phyloP scores from a whole-genome alignment of 2,113 vertebrate genomes.

The Cynoglossus semilaevis region DNA sequence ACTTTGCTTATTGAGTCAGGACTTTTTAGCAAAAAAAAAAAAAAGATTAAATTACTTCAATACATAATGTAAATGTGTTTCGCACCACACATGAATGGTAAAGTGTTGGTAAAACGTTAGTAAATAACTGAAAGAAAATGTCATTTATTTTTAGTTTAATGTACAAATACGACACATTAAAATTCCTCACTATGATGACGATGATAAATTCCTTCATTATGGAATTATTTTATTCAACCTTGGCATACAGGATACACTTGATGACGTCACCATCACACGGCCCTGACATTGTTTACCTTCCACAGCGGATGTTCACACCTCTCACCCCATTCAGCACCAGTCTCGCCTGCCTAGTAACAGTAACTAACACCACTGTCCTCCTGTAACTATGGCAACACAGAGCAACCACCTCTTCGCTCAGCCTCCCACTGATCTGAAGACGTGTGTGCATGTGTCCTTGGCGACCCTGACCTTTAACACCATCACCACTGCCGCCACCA shows the following conservation, averaged over 20 bases:
- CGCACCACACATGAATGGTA: no score
- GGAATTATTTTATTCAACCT: not conserved
- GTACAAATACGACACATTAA: no score
- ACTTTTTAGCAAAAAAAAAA: no score
- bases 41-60: no score
- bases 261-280: no score
- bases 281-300: slow-evolving; percentile 28
- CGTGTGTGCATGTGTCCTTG: slow-evolving; percentile 10
- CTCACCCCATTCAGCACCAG: slow-evolving; percentile 39
- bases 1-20: no score
- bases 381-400: slow-evolving; percentile 78
- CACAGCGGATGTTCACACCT: slow-evolving; percentile 32
- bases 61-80: no score
- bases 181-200: not conserved
- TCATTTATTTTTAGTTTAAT: not conserved
- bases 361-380: slow-evolving; percentile 74
- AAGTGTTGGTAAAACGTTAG: no score
- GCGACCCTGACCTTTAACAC: slow-evolving; percentile 45
- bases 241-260: no score
- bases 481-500: slow-evolving; percentile 26
- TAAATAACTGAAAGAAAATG: not conserved
- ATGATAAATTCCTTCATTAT: no score
- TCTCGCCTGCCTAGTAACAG: slow-evolving; percentile 71
- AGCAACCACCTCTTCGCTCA: slow-evolving; percentile 49
- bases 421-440: slow-evolving; percentile 50